Evolutionary conservation across 2,113 vertebrate species (phyloP), one percentile per base, ranked within the genome.

Genomic region (Sterrhoptilus dennistouni): DNA sequence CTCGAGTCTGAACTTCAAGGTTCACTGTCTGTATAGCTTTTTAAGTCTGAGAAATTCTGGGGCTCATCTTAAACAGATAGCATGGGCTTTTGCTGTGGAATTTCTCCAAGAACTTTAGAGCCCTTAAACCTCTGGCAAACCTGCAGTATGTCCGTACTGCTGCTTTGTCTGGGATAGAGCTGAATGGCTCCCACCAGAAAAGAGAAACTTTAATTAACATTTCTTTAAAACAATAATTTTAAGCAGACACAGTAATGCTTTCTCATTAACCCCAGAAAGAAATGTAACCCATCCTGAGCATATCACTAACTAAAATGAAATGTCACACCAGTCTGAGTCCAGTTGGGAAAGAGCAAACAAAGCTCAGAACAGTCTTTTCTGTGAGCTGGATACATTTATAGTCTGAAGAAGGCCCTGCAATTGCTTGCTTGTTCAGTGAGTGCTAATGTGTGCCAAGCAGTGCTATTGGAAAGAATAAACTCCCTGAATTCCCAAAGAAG

Each of bases 181-280:
- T 71, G 64, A 90, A 87, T 23, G 57, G 66, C 57, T 95, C 74
- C 89, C 81, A 87, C 45, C 66, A 88, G 74, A 72, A 70, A 87
- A 59, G 42, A 53, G 45, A 82, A 87, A 83, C 66, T 90, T 94
- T 90, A 93, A 82, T 83, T 83, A 90, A 85, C 47, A 47, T 47
- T 6, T 64, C 53, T 83, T 84, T 52, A 17, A 72, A 94, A 66
- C 4, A 52, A 68, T 69, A 31, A 4, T 75, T 89, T 71, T 64
- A 65, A 95, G 50, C 42, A 45, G 52, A 64, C 23, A 52, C 2
- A 57, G 16, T 36, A 64, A 79, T 25, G 29, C 38, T 72, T 89
- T 64, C 65, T 83, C 29, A 66, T 27, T 70, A 75, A 59, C 3
- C 19, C 47, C 38, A 83, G n/a, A 68, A 87, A 81, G 59, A 93